Evolutionary conservation across 2,113 vertebrate species (phyloP), one percentile per base, ranked within the genome.

Genomic region (Eulemur rufifrons): DNA sequence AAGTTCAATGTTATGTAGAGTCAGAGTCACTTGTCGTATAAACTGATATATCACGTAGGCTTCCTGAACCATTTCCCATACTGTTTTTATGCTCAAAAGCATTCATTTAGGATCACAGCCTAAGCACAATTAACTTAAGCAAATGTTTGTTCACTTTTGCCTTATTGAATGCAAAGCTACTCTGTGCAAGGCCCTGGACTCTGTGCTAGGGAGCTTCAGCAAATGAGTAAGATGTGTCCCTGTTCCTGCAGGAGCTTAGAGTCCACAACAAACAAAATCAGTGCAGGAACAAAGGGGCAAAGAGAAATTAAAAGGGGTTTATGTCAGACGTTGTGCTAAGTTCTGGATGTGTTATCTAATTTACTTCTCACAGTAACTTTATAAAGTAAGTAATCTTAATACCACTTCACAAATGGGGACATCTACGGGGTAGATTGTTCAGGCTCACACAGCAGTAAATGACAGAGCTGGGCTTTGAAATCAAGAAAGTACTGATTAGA

Each of bases 61-160:
- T 59, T 80, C 52, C 29, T 90, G 85, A 83, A 37, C 39, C n/a
- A 56, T 85, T 92, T 37, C 17, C 54, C 7, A 42, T 69, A 6
- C 37, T 21, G 39, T 95, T 86, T 86, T 95, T 11, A 78, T 81
- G 23, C 56, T 96, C 45, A 97, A 21, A 93, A 89, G 29, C 63
- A 85, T 83, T 77, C 27, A 73, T 63, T 94, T 66, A 95, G 9
- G 45, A 5, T 18, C 78, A 91, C 5, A 56, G 69, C 17, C 32
- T 68, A 80, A 94, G 42, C 18, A 74, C 39, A 77, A 42, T 83
- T 88, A 89, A 52, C 14, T 50, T 87, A 17, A 39, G 50, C 15
- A 68, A 39, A 32, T 69, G 34, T 86, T 81, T 95, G 25, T 45
- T 95, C 23, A 64, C 21, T 88, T 90, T 84, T 45, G 77, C 39